Base-by-base conservation (phyloP, 2,888 invertebrate genomes). In the Tipula helvola region DNA sequence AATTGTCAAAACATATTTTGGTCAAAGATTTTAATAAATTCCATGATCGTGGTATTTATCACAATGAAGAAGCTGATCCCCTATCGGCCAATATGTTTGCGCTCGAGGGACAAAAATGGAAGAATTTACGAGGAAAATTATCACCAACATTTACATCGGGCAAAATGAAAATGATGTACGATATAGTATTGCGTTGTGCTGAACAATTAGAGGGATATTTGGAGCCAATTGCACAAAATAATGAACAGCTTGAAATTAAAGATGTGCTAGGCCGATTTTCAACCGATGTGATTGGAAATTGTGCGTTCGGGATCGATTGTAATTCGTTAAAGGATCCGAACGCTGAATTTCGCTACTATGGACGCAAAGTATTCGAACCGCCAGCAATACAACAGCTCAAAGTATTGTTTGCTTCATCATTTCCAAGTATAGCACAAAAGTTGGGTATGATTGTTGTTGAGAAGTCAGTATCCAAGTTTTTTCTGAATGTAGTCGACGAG, bases 281-380 rank as follows among this genome's bases (percentile, higher is more conserved):
- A 2, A 89, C 89, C 4, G 89, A 90, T 86, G 88, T 89, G 36
- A 87, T 87, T 28, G 87, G 87, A 18, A 84, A 90, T 0, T 89
- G 91, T 1, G 91, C 92, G 0, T 92, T 93, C 87, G 93, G 93
- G 0, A 90, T 92, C 3, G 90, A 90, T 10, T 89, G 90, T 1
- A 88, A 90, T 85, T 89, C 89, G 10, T n/a, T 92, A 10, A 88
- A 90, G 12, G 89, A 92, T 89, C 90, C 91, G 0, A 87, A 91
- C 52, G 90, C 91, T 0, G 89, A 90, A 52, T 92, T 92, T 87
- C 89, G 90, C 0, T 86, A 83, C 12, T 89, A 89, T 88, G 90
- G 90, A 0, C 87, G 87, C 0, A 88, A 88, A 7, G 87, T 89
- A 1, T 89, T 90, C 47, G 87, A 86, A 86, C 88, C 7, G 88